Evolutionary conservation across 2,888 invertebrate species (phyloP).

Genomic region (Orchestes rusci): DNA sequence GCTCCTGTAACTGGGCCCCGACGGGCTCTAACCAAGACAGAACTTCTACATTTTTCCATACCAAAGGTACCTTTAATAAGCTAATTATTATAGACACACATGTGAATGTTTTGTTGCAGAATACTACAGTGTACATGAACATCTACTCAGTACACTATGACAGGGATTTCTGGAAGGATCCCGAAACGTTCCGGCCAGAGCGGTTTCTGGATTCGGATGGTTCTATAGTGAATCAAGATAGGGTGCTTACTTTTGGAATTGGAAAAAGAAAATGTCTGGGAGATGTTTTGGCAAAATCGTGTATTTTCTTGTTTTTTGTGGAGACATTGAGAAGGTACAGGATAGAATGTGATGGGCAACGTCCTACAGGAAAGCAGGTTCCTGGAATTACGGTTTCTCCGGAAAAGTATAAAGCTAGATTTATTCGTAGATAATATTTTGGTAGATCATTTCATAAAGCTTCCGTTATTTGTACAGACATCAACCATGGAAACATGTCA

Average conservation of each 20-base stretch:
- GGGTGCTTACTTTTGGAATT: conserved; percentile 41
- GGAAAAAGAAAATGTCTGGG: conserved; percentile 61
- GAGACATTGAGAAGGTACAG: conserved; percentile 53
- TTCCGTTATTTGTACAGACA: too few relatives aligned
- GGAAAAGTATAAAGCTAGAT: conserved; percentile 45
- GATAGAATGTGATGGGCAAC: conserved; percentile 41
- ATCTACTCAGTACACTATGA: conserved; percentile 51
- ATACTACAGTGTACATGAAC: conserved; percentile 38
- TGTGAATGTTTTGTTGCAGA: too few relatives aligned
- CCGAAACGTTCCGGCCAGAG: conserved; percentile 56
- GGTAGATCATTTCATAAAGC: neutral
- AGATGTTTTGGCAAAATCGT: conserved; percentile 55
- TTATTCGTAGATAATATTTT: conserved; percentile 6
- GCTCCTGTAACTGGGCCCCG: conserved; percentile 47
- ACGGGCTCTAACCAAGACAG: conserved; percentile 48
- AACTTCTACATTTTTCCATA: conserved; percentile 48
- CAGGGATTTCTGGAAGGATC: conserved; percentile 52
- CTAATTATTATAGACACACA: too few relatives aligned
- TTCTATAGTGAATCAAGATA: conserved; percentile 34
- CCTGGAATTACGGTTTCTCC: conserved; percentile 53
- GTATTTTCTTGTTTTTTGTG: conserved; percentile 55
- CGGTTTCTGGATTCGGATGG: conserved; percentile 49
- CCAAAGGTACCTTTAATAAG: too few relatives aligned
- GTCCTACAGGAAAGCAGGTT: conserved; percentile 43
- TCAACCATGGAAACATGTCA: too few relatives aligned